Percentiles rank a stretch among this genome's conserved stretches.
phyloP scores from a whole-genome alignment of 2,797 vertebrate species.

The Sternarchorhynchus goeldii region DNA sequence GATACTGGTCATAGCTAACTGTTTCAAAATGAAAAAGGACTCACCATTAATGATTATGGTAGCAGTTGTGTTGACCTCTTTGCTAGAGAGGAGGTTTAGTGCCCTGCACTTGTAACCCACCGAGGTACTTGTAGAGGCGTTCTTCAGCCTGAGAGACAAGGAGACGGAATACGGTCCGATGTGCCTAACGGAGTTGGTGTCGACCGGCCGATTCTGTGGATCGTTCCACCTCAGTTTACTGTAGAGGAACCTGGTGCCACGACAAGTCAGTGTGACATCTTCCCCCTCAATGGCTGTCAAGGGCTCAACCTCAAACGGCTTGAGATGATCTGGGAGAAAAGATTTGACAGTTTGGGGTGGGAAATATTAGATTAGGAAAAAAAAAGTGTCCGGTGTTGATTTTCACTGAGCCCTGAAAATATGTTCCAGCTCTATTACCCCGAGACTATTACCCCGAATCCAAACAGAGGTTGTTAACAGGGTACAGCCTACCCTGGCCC shows the following conservation, averaged over 20 bases:
- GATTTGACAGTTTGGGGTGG: conserved; percentile 3
- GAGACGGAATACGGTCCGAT: conserved; percentile 75
- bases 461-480: conserved; percentile 17
- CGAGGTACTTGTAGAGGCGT: conserved; percentile 72
- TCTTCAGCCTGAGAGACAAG: conserved; percentile 73
- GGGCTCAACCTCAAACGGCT: conserved; percentile 66
- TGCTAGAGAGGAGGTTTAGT: conserved; percentile 64
- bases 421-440: neutral
- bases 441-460: neutral
- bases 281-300: conserved; percentile 73
- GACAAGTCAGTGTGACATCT: conserved; percentile 77
- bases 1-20: too few relatives aligned
- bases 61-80: conserved; percentile 65
- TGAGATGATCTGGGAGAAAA: conserved; percentile 64
- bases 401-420: neutral
- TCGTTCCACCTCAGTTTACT: conserved; percentile 78
- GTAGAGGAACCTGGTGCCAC: conserved; percentile 83
- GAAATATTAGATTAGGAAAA: too few relatives aligned
- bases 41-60: conserved; percentile 77
- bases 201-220: conserved; percentile 67
- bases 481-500: conserved; percentile 29
- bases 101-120: conserved; percentile 79
- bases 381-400: too few relatives aligned
- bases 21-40: conserved; percentile 48
- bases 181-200: conserved; percentile 43